Conservation (phyloP, 2,888 invertebrate genomes). For the Lepidochrysops patricia region DNA sequence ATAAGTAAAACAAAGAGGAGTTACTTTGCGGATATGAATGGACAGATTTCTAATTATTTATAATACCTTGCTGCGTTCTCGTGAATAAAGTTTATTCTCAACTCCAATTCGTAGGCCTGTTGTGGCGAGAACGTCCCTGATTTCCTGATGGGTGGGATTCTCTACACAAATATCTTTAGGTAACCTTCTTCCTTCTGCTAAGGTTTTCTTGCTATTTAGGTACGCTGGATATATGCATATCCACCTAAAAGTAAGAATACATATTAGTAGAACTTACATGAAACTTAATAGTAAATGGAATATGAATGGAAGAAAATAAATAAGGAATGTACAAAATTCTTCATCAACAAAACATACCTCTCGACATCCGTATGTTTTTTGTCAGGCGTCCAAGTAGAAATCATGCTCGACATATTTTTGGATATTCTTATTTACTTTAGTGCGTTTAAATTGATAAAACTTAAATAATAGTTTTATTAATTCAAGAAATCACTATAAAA, state of each 20-base stretch:
- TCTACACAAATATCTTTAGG: constrained; percentile 91
- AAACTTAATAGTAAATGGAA: too few species aligned
- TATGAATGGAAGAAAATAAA: too few species aligned
- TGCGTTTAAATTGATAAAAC: background rate
- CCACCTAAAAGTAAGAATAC: constrained; percentile 80
- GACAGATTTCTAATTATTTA: too few species aligned
- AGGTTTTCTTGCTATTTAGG: constrained; percentile 92
- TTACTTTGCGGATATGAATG: too few species aligned
- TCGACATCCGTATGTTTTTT: constrained; percentile 85
- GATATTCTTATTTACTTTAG: background rate
- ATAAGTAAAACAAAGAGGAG: too few species aligned
- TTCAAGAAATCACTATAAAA: background rate
- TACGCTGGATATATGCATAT: constrained; percentile 97
- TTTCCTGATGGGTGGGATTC: constrained; percentile 96
- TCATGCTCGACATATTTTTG: constrained; percentile 8
- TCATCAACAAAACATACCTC: constrained; percentile 35
- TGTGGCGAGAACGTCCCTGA: constrained; percentile 90
- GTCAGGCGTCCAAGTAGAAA: constrained; percentile 76
- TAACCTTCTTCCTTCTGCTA: constrained; percentile 91
- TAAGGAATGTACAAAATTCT: too few species aligned
- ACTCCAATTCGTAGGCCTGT: constrained; percentile 89
- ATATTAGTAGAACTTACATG: background rate
- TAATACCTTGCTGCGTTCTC: constrained; percentile 87
- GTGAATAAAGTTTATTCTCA: constrained; percentile 93
- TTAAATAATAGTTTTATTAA: background rate